Evolutionary conservation across 2,797 vertebrate genomes (phyloP), one percentile per base, ranked within the genome.

Genomic region (Ara ararauna): DNA sequence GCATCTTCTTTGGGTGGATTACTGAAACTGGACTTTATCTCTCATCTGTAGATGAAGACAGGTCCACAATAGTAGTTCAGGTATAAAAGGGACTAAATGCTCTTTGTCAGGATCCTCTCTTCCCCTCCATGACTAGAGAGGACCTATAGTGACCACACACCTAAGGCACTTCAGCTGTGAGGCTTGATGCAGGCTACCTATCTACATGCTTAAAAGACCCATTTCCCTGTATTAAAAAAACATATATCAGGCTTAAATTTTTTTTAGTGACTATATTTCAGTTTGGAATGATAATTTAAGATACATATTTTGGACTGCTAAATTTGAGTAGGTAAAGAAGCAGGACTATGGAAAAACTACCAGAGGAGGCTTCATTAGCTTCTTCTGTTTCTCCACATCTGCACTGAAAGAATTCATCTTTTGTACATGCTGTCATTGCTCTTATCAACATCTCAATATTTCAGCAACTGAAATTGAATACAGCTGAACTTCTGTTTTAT

Each of bases 221-320:
- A 11, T 36, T 92, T 73, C 6, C 38, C 9, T 40, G 6, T 21
- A 79, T 45, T 64, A 9, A 86, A 54, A 44, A 32, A 40, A 20
- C 2, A 9, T 30, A 30, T 9, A 34, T 27, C 13, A 34, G 7
- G 40, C 7, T 72, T 54, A 34, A 47, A 10, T 0, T 2, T 3
- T 18, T 48, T 48, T 34, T 24, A 23, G 3, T 50, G 4, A 75
- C 20, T 68, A 16, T 77, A 51, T 91, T 89, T 68, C 29, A 60
- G 29, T 34, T 27, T 47, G 15, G 30, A 84, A 32, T 26, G 10
- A 32, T 26, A 78, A 75, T 3, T 19, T 81, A 11, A 22, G 9
- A 20, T 32, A 13, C 9, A 13, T 71, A 29, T 50, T 90, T 95
- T 76, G 9, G 14, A 6, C 9, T 42, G 29, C 4, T 70, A 75